A percentile compares a stretch with the other conserved stretches of the same genome.
Evolutionary conservation across 2,113 vertebrate genomes (phyloP).

Genomic region (Cyphotilapia sp.): DNA sequence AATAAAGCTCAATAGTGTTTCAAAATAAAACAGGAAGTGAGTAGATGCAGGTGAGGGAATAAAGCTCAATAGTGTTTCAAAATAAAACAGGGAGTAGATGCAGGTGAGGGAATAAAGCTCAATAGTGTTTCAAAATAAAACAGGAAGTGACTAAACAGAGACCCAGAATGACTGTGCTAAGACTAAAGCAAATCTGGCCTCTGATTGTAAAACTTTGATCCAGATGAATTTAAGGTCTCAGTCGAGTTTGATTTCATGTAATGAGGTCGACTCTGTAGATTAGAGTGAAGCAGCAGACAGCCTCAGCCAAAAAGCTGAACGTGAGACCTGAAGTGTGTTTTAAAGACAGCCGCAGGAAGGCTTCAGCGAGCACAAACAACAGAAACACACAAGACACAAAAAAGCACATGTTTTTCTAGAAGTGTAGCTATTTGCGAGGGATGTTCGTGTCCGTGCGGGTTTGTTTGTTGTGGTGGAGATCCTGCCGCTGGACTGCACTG

Average conservation of each 20-base stretch:
- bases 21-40: background rate
- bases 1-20: fast-evolving
- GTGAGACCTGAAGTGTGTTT: background rate
- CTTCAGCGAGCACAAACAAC: background rate
- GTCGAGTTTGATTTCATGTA: background rate
- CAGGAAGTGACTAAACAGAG: background rate
- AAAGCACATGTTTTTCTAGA: background rate
- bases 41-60: background rate
- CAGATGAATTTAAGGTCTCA: background rate
- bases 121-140: fast-evolving
- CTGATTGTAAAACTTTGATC: background rate
- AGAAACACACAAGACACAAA: background rate
- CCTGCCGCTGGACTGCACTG: background rate
- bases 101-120: background rate
- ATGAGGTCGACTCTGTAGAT: background rate
- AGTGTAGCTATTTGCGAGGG: background rate
- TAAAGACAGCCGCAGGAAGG: background rate
- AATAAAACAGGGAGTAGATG: background rate
- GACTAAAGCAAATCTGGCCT: background rate
- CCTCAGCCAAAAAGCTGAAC: background rate
- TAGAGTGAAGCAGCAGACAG: background rate
- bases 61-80: background rate
- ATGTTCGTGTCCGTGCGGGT: background rate
- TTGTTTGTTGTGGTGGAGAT: background rate
- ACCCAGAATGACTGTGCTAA: background rate